Base-by-base conservation (phyloP, 2,888 invertebrate species). In the Mylabris sibirica region DNA sequence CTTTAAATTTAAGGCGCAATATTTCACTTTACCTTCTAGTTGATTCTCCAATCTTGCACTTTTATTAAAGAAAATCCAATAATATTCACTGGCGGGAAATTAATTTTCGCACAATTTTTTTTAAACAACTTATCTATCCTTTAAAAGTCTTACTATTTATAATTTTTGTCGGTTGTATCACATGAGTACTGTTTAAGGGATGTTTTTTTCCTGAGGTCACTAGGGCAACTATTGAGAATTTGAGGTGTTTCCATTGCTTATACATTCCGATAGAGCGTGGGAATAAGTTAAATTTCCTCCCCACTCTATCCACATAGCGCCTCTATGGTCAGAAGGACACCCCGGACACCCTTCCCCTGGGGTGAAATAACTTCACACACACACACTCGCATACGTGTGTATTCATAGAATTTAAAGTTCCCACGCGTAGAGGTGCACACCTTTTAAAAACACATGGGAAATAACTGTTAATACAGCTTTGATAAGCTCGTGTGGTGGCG, bases 191-290 rank as follows among this genome's bases (percentile, higher is more conserved):
- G 17, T 59, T 38, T 57, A 26, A 53, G 41, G 59, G 38, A 59
- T 59, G 57, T 65, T 59, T 67, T 49, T 17, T 53, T 22, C 35
- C 59, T 41, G 35, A 63, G 67, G 67, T 70, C 67, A 70, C 67
- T 65, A 30, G 67, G 67, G 70, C 67, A 64, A 67, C 70, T 65
- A 70, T 70, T 63, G 67, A 59, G 69, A 76, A 76, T 76, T 76
- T 76, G 75, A 71, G 73, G 68, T 71, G 68, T 78, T 80, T 77
- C 76, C 71, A 73, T 74, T 74, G 75, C 75, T 60, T 76, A 76
- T 76, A 78, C 79, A 81, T 81, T 81, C 80, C 81, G 76, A 79
- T 77, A 79, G 76, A 79, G 77, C 81, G 81, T 81, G 81, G 81
- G 81, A 81, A 81, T 78, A 67, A 64, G 59, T 66, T 67, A 65